A percentile compares a stretch with the other conserved stretches of the same genome.
Conservation (phyloP, 2,888 invertebrate species). For the Congeria kusceri region DNA sequence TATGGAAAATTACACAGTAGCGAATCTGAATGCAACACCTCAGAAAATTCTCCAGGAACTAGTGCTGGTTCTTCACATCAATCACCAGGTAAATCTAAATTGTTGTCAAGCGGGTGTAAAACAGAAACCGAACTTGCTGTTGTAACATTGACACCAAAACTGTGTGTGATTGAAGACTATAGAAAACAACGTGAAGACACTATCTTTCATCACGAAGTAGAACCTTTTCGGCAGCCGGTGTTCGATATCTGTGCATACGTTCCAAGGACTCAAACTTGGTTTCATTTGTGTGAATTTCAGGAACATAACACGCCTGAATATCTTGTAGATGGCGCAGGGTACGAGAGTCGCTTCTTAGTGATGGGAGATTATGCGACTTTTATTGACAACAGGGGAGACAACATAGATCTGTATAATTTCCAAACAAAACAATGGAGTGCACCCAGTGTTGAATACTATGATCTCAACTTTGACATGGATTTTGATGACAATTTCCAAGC, state of each 20-base stretch:
- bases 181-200: conserved; percentile 19
- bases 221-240: conserved; percentile 32
- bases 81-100: neutral
- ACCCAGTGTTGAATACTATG: conserved; percentile 18
- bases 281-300: conserved; percentile 36
- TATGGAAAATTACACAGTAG: neutral
- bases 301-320: conserved; percentile 29
- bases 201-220: conserved; percentile 24
- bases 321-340: conserved; percentile 29
- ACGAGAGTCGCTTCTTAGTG: conserved; percentile 36
- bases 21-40: neutral
- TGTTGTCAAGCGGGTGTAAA: neutral
- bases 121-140: conserved; percentile 35
- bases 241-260: conserved; percentile 51
- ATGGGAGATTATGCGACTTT: conserved; percentile 39
- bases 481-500: conserved; percentile 31
- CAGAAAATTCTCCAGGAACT: neutral
- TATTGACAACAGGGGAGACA: conserved; percentile 35
- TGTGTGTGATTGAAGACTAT: conserved; percentile 43
- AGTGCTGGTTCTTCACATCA: neutral
- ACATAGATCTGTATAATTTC: conserved; percentile 43
- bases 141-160: conserved; percentile 45
- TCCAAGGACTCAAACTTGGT: conserved; percentile 45
- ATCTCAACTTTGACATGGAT: conserved; percentile 17
- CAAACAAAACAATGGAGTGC: conserved; percentile 32